Base-by-base conservation (phyloP, 2,797 vertebrate genomes). In the Ceryle rudis region DNA sequence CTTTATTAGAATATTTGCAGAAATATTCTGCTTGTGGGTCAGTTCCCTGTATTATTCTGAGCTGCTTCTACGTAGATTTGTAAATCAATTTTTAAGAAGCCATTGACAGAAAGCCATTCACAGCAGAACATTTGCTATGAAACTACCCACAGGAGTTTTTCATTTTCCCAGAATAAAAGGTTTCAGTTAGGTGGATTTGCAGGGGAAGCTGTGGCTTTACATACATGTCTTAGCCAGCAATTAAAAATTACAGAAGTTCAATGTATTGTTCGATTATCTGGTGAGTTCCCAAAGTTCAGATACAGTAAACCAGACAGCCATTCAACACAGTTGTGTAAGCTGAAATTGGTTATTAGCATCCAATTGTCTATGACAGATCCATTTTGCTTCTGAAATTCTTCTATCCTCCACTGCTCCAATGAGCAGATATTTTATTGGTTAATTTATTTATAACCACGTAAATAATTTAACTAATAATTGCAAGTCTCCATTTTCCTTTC, bases 381-480 rank as follows among this genome's bases (percentile, higher is more conserved):
- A 51, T 89, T 86, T 86, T 86, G 11, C 31, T 69, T 90, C 74
- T 79, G 58, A 86, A 89, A 51, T 90, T 94, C 65, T 93, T 94
- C 83, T 79, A 79, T 90, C 54, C 23, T 66, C 18, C 26, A 22
- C 9, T 75, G 58, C 33, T 94, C 31, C 60, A 88, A 46, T 60
- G 29, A 81, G 28, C 41, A 91, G 70, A 60, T 86, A 62, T 75
- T 93, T 92, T 80, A 89, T 83, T 95, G 87, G 39, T 41, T 41
- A 41, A 93, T 91, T 86, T 51, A 72, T 96, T 96, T 90, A 90
- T 78, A 86, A 65, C 11, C 4, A 39, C 60, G 93, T 95, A 94
- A 92, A 97, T 96, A 94, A 95, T 97, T 95, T 88, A 90, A 64
- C 39, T 91, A 92, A 93, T 92, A 90, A 96, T 82, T 66, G 1